Base-by-base conservation (phyloP, 2,113 vertebrate genomes). In the Psilopsiagon aymara region DNA sequence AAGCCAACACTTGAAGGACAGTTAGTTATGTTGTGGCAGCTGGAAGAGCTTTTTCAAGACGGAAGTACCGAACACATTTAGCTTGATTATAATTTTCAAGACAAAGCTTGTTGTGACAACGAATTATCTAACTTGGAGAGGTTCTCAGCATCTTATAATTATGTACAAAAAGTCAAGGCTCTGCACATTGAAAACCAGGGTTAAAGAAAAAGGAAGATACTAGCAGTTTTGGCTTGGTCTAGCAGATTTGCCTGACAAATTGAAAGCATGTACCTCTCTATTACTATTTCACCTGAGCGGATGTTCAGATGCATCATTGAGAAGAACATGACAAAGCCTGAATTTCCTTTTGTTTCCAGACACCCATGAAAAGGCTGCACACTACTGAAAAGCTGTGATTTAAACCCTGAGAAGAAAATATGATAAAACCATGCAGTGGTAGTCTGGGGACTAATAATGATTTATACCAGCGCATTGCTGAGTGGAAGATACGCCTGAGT, bases 201-300 rank as follows among this genome's bases (percentile, higher is more conserved):
- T 67, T 59, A 35, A 81, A 59, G 37, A 6, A 67, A 69, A 92
- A 76, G 17, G 5, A 44, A 69, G 11, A 10, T 52, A 35, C 13
- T 21, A 51, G 14, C 31, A 69, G 33, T 66, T 73, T 73, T 77
- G 44, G 5, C 24, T 66, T 67, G 29, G 24, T n/a, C 37, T 41
- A 52, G 33, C 19, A 37, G 43, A 39, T 84, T 79, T 33, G 12
- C 19, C 44, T 49, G 39, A 29, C 11, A 49, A 49, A 84, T 49
- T 53, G 16, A 13, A 86, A 64, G 55, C 18, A 29, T 0, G 0
- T 57, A 16, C 16, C 15, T 76, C 44, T 43, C 28, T 53, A n/a
- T 77, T 62, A 28, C 9, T 77, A 0, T 47, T 52, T 52, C 28
- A 51, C 1, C 1, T 1, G 12, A 75, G 9, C 60, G 49, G 25